phyloP scores from a whole-genome alignment of 53 echinoderm and acorn worm species.

The Pentamera pediparva region DNA sequence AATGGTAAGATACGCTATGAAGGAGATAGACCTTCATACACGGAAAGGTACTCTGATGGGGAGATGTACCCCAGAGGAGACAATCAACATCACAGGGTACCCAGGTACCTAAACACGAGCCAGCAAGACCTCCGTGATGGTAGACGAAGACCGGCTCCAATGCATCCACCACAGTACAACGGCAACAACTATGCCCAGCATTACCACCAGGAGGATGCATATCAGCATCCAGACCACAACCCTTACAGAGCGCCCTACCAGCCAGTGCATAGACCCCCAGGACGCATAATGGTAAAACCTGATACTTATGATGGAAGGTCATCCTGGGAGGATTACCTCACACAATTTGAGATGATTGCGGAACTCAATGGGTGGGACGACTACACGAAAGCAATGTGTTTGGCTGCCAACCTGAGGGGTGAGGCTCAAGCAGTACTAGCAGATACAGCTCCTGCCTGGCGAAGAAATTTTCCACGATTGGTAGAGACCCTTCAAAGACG shows the following conservation, averaged over 20 bases:
- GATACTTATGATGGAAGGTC: conserved; percentile 30
- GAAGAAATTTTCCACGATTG: background rate
- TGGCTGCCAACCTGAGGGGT: conserved; percentile 16
- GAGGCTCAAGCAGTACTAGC: conserved; percentile 25
- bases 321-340: conserved; percentile 30
- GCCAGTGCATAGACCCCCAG: no score
- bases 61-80: background rate
- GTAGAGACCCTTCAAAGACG: conserved; percentile 18
- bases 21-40: no score
- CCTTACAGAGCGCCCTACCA: no score
- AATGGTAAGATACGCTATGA: no score
- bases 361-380: conserved; percentile 26
- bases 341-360: conserved; percentile 39
- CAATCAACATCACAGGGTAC: background rate
- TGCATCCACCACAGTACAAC: no score
- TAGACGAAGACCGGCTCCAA: no score
- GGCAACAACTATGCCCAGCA: no score
- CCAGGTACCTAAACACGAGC: background rate
- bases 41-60: no score
- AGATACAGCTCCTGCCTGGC: background rate
- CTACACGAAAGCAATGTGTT: conserved; percentile 6
- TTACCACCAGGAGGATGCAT: no score
- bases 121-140: background rate
- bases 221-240: no score
- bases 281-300: conserved; percentile 2